Evolutionary conservation across 2,113 vertebrate genomes (phyloP).

Genomic region (Xyliphius kryptos): DNA sequence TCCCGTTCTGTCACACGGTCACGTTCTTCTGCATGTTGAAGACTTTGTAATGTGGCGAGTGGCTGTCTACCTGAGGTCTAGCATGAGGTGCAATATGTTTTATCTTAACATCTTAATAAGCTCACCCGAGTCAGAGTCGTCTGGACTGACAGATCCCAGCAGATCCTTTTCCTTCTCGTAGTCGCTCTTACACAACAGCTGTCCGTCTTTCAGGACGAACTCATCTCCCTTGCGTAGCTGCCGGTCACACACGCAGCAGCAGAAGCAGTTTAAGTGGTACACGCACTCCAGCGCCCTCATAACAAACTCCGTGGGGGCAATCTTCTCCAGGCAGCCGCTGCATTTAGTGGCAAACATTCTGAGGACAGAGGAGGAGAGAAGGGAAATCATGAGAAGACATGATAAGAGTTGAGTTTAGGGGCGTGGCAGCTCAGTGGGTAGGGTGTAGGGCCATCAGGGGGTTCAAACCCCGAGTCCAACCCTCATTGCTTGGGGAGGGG

Average conservation of each 20-base stretch:
- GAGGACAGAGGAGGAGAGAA: constrained; percentile 10
- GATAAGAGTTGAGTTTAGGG: background rate
- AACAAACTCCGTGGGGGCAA: constrained; percentile 93
- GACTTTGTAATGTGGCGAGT: too few species aligned
- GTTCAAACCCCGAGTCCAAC: too few species aligned
- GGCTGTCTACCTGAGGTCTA: too few species aligned
- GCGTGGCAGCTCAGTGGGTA: background rate
- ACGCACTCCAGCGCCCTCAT: constrained; percentile 96
- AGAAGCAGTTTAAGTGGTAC: constrained; percentile 97
- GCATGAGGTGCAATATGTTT: too few species aligned
- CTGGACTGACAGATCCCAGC: constrained; percentile 92
- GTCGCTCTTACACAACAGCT: constrained; percentile 95
- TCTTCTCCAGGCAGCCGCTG: constrained; percentile 97
- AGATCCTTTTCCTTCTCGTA: constrained; percentile 97
- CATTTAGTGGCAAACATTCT: constrained; percentile 96
- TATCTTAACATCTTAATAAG: too few species aligned
- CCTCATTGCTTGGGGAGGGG: too few species aligned
- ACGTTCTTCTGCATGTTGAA: too few species aligned
- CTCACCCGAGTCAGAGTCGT: constrained; percentile 96
- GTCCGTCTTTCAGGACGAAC: constrained; percentile 96
- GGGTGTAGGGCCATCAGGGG: background rate
- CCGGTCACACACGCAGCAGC: constrained; percentile 94
- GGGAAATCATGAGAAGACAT: background rate
- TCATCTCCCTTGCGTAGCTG: constrained; percentile 96
- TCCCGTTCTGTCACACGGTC: too few species aligned